Conservation (phyloP, 1,140 invertebrate genomes). For the Cataglyphis hispanica region DNA sequence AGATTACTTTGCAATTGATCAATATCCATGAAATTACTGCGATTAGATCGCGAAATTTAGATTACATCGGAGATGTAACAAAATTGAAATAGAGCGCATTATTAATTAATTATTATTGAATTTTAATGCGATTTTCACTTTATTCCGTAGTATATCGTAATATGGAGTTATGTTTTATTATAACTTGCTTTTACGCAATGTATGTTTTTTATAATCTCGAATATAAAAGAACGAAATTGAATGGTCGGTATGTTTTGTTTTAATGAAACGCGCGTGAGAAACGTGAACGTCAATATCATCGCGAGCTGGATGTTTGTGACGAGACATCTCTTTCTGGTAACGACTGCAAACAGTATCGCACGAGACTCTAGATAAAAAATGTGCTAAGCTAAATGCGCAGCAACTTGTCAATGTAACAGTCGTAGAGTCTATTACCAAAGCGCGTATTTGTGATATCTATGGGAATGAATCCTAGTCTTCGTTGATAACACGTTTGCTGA, state of each 20-base stretch:
- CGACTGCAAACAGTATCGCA: slow-evolving; percentile 5
- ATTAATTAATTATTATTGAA: slow-evolving; percentile 10
- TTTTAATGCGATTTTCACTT: slow-evolving; percentile 3
- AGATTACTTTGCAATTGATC: not conserved
- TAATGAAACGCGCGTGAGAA: slow-evolving; percentile 63
- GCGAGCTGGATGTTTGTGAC: not conserved
- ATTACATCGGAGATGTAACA: not conserved
- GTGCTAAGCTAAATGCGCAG: not conserved
- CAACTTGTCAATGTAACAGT: not conserved
- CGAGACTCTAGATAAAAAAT: not conserved
- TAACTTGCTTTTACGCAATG: slow-evolving; percentile 18
- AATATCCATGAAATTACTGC: not conserved
- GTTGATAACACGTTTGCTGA: not conserved
- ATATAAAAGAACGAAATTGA: slow-evolving; percentile 4
- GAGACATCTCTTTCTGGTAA: slow-evolving; percentile 26
- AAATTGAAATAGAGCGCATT: not conserved
- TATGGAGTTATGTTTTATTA: slow-evolving; percentile 4
- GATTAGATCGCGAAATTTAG: not conserved
- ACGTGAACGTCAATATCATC: slow-evolving; percentile 51
- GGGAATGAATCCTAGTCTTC: not conserved
- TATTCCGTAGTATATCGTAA: not conserved
- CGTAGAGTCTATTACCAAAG: not conserved
- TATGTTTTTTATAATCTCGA: slow-evolving; percentile 11
- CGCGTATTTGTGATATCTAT: slow-evolving; percentile 33
- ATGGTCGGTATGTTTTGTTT: slow-evolving; percentile 56